Evolutionary conservation across 2,888 invertebrate genomes (phyloP).

Genomic region (Nomada ruficornis): DNA sequence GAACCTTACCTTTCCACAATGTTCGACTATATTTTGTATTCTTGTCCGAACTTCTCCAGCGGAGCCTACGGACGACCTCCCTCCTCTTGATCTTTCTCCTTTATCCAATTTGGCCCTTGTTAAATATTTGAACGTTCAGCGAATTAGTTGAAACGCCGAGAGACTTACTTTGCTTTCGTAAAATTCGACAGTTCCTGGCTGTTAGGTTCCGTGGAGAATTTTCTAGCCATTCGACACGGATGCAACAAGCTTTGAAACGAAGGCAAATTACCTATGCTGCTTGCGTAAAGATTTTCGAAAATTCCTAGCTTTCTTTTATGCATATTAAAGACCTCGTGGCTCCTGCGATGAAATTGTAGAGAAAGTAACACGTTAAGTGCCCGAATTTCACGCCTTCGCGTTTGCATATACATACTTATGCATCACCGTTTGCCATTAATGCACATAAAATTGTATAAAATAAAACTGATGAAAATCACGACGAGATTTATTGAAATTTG

Average conservation of each 20-base stretch:
- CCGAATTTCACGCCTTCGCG: slow-evolving; percentile 29
- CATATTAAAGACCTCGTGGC: slow-evolving; percentile 37
- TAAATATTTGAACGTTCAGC: slow-evolving; percentile 9
- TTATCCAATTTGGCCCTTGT: slow-evolving; percentile 17
- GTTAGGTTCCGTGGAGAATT: neutral
- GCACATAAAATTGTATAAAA: neutral
- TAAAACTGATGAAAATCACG: neutral
- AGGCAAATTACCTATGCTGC: slow-evolving; percentile 17
- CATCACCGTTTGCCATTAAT: neutral
- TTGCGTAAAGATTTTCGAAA: slow-evolving; percentile 42
- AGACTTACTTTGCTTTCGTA: slow-evolving; percentile 8
- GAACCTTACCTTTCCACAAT: neutral
- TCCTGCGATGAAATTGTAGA: slow-evolving; percentile 29
- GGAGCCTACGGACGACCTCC: slow-evolving; percentile 6
- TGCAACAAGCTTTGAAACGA: slow-evolving; percentile 17
- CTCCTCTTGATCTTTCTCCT: slow-evolving; percentile 25
- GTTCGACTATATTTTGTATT: neutral
- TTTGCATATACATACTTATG: slow-evolving; percentile 1
- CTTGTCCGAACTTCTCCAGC: neutral
- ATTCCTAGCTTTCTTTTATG: slow-evolving; percentile 43
- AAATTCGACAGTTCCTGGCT: neutral
- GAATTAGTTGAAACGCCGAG: slow-evolving; percentile 8
- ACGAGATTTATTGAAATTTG: neutral
- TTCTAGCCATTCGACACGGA: slow-evolving; percentile 11
- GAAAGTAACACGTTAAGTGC: slow-evolving; percentile 33